A percentile compares a stretch with the other conserved stretches of the same genome.
Conservation (phyloP, 2,888 invertebrate genomes). For the Miltochrista miniata region DNA sequence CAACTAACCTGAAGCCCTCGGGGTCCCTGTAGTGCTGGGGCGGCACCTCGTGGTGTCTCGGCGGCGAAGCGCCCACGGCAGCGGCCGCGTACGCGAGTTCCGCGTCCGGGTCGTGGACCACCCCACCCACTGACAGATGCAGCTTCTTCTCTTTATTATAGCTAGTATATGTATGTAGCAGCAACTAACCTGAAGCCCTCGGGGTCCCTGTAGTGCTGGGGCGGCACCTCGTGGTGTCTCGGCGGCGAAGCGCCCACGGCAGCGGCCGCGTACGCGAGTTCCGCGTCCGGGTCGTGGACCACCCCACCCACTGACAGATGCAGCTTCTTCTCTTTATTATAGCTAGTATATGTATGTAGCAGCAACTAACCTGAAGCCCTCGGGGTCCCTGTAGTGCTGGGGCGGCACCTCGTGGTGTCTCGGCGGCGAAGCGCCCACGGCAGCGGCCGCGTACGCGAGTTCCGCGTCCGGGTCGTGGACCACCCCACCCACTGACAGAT, state of each 20-base stretch:
- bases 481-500: too few relatives aligned
- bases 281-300: slow-evolving; percentile 77
- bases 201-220: slow-evolving; percentile 56
- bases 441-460: too few relatives aligned
- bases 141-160: too few relatives aligned
- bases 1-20: slow-evolving; percentile 53
- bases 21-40: slow-evolving; percentile 59
- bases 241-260: slow-evolving; percentile 83
- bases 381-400: too few relatives aligned
- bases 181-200: slow-evolving; percentile 53
- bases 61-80: slow-evolving; percentile 82
- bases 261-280: slow-evolving; percentile 86
- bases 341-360: too few relatives aligned
- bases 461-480: too few relatives aligned
- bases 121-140: slow-evolving; percentile 89
- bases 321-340: too few relatives aligned
- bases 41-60: slow-evolving; percentile 48
- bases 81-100: slow-evolving; percentile 86
- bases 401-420: too few relatives aligned
- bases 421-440: too few relatives aligned
- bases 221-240: slow-evolving; percentile 46
- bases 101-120: slow-evolving; percentile 77
- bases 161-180: too few relatives aligned
- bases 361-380: too few relatives aligned
- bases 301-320: slow-evolving; percentile 88